Percentiles rank a stretch among this genome's conserved stretches.
phyloP scores from a whole-genome alignment of 2,797 vertebrate genomes.

The Taeniopygia guttata region DNA sequence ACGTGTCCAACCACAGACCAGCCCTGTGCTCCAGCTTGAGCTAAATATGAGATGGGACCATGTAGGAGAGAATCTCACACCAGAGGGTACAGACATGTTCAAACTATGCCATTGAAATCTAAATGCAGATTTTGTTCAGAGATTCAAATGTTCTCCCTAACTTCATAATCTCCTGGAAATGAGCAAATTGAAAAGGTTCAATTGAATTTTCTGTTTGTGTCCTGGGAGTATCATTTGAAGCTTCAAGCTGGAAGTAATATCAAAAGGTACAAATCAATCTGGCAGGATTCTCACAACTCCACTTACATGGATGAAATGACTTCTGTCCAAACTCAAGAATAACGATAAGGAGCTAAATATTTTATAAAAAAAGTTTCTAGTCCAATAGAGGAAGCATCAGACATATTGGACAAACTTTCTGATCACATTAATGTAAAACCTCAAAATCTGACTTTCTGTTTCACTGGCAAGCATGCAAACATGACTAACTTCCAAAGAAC shows the following conservation, averaged over 20 bases:
- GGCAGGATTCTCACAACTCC: not conserved
- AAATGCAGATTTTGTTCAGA: not conserved
- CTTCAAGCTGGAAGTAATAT: not conserved
- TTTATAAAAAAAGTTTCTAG: not conserved
- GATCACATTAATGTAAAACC: not conserved
- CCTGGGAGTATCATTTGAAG: not conserved
- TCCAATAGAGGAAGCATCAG: not conserved
- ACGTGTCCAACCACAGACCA: not conserved
- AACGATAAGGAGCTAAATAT: not conserved
- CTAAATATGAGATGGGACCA: not conserved
- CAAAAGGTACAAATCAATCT: slow-evolving; percentile 19
- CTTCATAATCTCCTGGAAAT: not conserved
- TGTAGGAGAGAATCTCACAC: not conserved
- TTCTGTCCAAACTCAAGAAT: not conserved
- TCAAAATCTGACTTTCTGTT: not conserved
- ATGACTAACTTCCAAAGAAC: not conserved
- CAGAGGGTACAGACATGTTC: not conserved
- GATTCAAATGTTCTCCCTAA: not conserved
- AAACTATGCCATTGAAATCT: not conserved
- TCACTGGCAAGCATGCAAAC: not conserved
- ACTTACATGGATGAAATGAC: not conserved
- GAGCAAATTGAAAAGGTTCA: not conserved
- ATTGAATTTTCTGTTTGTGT: not conserved
- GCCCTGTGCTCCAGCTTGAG: fast-evolving
- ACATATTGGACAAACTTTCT: not conserved